Conservation (phyloP, 2,888 invertebrate genomes). For the Phengaris arion region DNA sequence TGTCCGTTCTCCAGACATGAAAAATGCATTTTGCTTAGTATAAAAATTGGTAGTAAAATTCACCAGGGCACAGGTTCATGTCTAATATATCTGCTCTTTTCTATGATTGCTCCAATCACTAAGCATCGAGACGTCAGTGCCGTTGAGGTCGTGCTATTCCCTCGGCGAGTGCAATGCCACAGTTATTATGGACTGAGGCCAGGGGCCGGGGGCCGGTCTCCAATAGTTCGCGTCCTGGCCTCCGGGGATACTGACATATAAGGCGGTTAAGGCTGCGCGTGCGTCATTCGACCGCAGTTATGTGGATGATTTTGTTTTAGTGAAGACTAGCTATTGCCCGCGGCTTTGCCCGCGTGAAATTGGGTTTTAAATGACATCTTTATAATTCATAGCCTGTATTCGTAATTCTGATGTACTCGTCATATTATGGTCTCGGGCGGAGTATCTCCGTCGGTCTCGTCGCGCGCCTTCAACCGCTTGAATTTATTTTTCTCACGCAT, state of each 20-base stretch:
- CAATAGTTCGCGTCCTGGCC: background rate
- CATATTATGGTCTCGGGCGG: too few relatives aligned
- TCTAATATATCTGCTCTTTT: background rate
- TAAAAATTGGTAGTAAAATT: slow-evolving; percentile 8
- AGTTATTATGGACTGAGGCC: background rate
- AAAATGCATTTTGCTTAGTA: background rate
- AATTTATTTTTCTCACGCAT: too few relatives aligned
- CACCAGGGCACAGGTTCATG: background rate
- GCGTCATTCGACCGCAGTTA: background rate
- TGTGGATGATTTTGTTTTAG: background rate
- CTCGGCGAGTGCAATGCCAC: background rate
- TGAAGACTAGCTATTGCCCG: too few relatives aligned
- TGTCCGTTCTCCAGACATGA: background rate
- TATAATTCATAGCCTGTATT: too few relatives aligned
- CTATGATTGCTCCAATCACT: background rate
- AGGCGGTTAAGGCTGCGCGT: slow-evolving; percentile 6
- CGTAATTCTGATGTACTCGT: too few relatives aligned
- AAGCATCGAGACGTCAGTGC: background rate
- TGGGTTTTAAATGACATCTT: too few relatives aligned
- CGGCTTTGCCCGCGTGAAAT: too few relatives aligned
- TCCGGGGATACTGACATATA: slow-evolving; percentile 1
- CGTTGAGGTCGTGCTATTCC: background rate
- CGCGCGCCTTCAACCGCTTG: too few relatives aligned
- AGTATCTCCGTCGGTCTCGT: too few relatives aligned
- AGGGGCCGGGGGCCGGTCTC: background rate